Evolutionary conservation across 2,888 invertebrate genomes (phyloP), one percentile per base, ranked within the genome.

Genomic region (Tinea trinotella): DNA sequence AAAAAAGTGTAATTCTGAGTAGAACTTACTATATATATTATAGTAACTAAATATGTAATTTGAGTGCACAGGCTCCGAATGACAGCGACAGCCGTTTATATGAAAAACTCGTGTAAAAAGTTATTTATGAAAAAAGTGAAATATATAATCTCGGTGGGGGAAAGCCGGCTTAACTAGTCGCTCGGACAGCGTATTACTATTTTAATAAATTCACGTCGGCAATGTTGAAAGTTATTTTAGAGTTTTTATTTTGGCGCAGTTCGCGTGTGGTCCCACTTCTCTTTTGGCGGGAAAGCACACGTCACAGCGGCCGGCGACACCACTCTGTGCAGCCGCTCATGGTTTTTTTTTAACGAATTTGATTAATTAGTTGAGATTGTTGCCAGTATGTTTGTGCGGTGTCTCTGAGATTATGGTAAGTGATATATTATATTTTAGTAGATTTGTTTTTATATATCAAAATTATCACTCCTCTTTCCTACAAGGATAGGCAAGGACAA

Each of bases 161-260:
- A 24, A 12, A 30, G 17, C 40, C 36, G 40, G 22, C 19, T 17
- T 18, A 13, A 18, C 20, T 35, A 36, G 62, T 61, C 67, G 64
- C 60, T 67, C 64, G 64, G 62, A 62, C 65, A 57, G 59, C 64
- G 65, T 67, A 68, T 61, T 69, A 73, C 78, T 82, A 80, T 83
- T 83, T 82, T 77, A 74, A 82, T 80, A 40, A 40, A 15, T 74
- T 71, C 71, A 70, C 72, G 67, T 73, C 74, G 69, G 71, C 64
- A 66, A 66, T 64, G 60, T 73, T 68, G 67, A 60, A 66, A 70
- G 80, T 79, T 85, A 85, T 85, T 85, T 85, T 75, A 53, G 76
- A 78, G 63, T 73, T 82, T 82, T 85, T 85, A 85, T 85, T 85
- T 84, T 79, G 72, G 82, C 80, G 76, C 74, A 74, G 84, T 83